phyloP scores from a whole-genome alignment of 2,888 invertebrate species.

The Formica aserva region DNA sequence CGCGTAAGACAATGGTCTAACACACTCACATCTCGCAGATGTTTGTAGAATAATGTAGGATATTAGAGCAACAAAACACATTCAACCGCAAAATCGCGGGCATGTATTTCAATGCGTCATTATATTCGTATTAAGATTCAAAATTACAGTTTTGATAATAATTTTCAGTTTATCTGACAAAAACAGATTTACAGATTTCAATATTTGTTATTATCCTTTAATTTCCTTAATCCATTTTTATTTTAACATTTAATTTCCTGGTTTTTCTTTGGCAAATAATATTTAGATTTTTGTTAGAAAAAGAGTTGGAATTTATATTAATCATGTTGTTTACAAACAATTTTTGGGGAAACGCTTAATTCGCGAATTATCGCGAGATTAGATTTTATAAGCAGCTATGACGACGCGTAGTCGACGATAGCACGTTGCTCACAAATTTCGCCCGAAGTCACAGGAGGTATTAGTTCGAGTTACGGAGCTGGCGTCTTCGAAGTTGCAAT shows the following conservation, averaged over 20 bases:
- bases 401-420: conserved; percentile 1
- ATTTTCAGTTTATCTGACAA: conserved; percentile 12
- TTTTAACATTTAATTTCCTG: not conserved
- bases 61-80: conserved; percentile 11
- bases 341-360: conserved; percentile 11
- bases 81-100: conserved; percentile 11
- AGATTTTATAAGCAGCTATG: conserved; percentile 36
- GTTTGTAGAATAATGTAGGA: conserved; percentile 24
- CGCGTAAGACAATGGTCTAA: conserved; percentile 9
- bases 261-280: not conserved
- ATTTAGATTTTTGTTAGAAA: not conserved
- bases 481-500: conserved; percentile 46
- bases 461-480: conserved; percentile 56
- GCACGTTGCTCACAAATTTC: conserved; percentile 42
- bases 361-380: conserved; percentile 43
- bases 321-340: not conserved
- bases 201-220: not conserved
- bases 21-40: not conserved
- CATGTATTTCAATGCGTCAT: conserved; percentile 2
- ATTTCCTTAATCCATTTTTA: not conserved
- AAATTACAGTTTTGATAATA: not conserved
- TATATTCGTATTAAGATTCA: conserved; percentile 9
- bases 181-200: not conserved
- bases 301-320: not conserved
- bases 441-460: conserved; percentile 33